Conservation (phyloP, 2,113 vertebrate species). For the Copsychus sechellarum region DNA sequence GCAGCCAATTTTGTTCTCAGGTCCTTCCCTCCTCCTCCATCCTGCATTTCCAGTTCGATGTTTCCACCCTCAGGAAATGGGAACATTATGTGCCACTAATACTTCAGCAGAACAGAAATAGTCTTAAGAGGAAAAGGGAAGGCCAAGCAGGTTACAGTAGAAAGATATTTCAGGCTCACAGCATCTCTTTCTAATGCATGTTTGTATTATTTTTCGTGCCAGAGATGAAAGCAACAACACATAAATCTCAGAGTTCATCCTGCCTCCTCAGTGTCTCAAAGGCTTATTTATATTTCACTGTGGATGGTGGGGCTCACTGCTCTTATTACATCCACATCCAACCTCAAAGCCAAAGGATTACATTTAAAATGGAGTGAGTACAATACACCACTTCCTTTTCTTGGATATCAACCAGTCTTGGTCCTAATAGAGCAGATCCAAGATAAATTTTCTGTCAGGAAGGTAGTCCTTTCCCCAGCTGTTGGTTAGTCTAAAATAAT, state of each 20-base stretch:
- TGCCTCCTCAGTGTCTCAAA: constrained; percentile 5
- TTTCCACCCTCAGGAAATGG: constrained; percentile 34
- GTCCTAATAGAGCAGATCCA: neutral
- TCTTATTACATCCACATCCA: neutral
- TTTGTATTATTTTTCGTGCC: constrained; percentile 10
- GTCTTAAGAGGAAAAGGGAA: constrained; percentile 13
- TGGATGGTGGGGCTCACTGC: neutral
- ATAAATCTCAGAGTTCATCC: constrained; percentile 26
- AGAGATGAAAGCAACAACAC: constrained; percentile 8
- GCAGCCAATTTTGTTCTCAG: neutral
- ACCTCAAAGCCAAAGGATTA: neutral
- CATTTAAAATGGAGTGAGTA: neutral
- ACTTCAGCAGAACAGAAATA: constrained; percentile 20
- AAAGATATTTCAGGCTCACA: constrained; percentile 29
- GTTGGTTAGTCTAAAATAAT: neutral
- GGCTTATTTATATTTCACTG: constrained; percentile 3
- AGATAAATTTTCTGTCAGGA: neutral
- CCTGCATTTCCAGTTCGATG: constrained; percentile 23
- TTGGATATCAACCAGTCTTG: neutral
- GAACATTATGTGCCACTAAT: constrained; percentile 13
- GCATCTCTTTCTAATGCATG: neutral
- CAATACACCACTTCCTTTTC: neutral
- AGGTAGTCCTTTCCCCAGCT: neutral
- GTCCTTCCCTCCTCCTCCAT: constrained; percentile 24
- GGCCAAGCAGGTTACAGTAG: neutral